Evolutionary conservation across 2,113 vertebrate genomes (phyloP).

Genomic region (Triplophysa dalaica): DNA sequence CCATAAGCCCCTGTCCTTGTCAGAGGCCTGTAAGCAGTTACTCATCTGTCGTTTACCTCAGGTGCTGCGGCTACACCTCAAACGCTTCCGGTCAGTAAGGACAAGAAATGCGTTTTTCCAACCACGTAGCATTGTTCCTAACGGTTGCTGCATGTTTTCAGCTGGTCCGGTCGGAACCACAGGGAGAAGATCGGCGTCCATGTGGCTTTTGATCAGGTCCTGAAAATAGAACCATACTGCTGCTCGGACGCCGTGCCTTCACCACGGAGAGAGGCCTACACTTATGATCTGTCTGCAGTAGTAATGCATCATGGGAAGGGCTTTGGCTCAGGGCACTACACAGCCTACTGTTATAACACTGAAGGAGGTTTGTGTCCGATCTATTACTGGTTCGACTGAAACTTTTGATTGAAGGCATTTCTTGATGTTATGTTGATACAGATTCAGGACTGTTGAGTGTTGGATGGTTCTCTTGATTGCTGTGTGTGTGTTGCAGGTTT

Average conservation of each 20-base stretch:
- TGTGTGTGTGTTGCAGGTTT: constrained; percentile 78
- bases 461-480: neutral
- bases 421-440: constrained; percentile 64
- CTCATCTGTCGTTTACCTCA: constrained; percentile 99
- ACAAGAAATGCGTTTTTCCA: neutral
- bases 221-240: constrained; percentile 98
- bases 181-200: constrained; percentile 99
- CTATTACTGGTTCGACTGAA: too few relatives aligned
- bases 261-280: constrained; percentile 86
- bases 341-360: constrained; percentile 99
- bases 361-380: constrained; percentile 83
- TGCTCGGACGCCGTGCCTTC: constrained; percentile 86
- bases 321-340: constrained; percentile 99
- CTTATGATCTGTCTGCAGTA: constrained; percentile 97
- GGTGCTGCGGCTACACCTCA: constrained; percentile 99
- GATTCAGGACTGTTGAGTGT: constrained; percentile 51
- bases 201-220: constrained; percentile 96
- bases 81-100: constrained; percentile 88
- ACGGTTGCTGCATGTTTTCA: constrained; percentile 58
- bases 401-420: constrained; percentile 62
- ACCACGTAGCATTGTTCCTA: neutral
- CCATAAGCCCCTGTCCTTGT: constrained; percentile 92
- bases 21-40: constrained; percentile 97
- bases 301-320: constrained; percentile 99
- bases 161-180: constrained; percentile 99